phyloP scores from a whole-genome alignment of 2,797 vertebrate species.

The Tarsius wallacei region DNA sequence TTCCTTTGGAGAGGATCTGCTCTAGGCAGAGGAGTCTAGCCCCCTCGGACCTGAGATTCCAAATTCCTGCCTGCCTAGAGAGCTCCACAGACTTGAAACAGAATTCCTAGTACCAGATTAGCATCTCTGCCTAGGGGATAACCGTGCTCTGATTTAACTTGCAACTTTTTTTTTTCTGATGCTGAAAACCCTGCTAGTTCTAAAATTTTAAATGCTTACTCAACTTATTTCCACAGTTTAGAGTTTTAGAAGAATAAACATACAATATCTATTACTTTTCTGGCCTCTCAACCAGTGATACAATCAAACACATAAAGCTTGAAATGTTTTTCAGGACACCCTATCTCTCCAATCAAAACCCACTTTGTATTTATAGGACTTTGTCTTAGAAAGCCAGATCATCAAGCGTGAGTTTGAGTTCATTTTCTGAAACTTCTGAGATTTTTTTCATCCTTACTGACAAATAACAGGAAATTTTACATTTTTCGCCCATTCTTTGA shows the following conservation, averaged over 20 bases:
- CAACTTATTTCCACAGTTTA: slow-evolving; percentile 12
- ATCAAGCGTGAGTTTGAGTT: slow-evolving; percentile 26
- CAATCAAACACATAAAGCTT: not conserved
- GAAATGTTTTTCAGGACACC: not conserved
- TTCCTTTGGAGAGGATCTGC: not conserved
- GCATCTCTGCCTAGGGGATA: slow-evolving; percentile 27
- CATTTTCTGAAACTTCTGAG: slow-evolving; percentile 54
- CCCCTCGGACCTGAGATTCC: not conserved
- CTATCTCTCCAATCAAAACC: not conserved
- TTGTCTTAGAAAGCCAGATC: not conserved
- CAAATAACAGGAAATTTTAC: slow-evolving; percentile 38
- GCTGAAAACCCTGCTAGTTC: not conserved
- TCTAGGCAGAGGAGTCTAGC: not conserved
- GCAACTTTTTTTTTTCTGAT: slow-evolving; percentile 28
- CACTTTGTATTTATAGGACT: not conserved
- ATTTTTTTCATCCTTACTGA: not conserved
- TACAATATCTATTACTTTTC: not conserved
- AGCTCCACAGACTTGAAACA: slow-evolving; percentile 45
- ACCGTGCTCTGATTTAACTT: not conserved
- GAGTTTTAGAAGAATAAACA: slow-evolving; percentile 45
- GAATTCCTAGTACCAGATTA: slow-evolving; percentile 45
- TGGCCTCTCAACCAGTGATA: not conserved
- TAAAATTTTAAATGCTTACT: slow-evolving; percentile 45
- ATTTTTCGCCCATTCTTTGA: not conserved
- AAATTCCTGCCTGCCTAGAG: not conserved